These are phyloP conservation scores for Percopsis omiscomaycus DNA, from an alignment of 2,797 vertebrate genomes.

Conservation along the genomic window DNA sequence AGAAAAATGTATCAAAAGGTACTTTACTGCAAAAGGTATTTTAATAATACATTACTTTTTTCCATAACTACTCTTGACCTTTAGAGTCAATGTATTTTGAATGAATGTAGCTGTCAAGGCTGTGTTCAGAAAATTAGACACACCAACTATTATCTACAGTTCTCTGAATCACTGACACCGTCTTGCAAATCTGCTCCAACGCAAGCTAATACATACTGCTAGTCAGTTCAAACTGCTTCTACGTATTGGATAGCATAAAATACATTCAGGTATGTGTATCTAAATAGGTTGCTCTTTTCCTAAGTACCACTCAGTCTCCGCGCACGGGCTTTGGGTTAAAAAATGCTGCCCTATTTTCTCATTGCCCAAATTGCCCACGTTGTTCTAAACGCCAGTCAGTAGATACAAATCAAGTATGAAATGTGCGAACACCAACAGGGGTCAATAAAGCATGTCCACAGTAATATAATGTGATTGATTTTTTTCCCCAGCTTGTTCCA, in stretches of 20 bases:
- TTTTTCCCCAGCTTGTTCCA: constrained; percentile 72
- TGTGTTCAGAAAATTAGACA: constrained; percentile 77
- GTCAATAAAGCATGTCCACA: constrained; percentile 77
- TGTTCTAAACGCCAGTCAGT: constrained; percentile 74
- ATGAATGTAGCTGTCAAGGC: constrained; percentile 76
- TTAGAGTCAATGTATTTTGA: constrained; percentile 80
- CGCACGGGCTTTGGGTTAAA: constrained; percentile 61
- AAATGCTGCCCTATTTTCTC: constrained; percentile 69
- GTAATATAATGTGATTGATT: constrained; percentile 80
- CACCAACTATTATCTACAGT: constrained; percentile 77
- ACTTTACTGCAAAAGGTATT: constrained; percentile 83
- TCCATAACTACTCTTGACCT: constrained; percentile 84
- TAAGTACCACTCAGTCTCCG: constrained; percentile 73
- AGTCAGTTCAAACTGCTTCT: constrained; percentile 39
- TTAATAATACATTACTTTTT: constrained; percentile 85
- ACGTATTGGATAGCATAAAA: constrained; percentile 53
- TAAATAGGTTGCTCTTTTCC: constrained; percentile 69
- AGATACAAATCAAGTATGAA: constrained; percentile 78
- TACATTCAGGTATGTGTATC: constrained; percentile 59
- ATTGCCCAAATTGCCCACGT: constrained; percentile 72
- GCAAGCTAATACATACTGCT: constrained; percentile 18
- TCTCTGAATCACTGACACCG: constrained; percentile 50
- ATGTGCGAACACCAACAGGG: constrained; percentile 76
- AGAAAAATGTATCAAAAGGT: constrained; percentile 84
- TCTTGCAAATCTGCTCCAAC: constrained; percentile 32